A percentile compares a stretch with the other conserved stretches of the same genome.
These are phyloP conservation scores for Silvanus unidentatus DNA, from an alignment of 2,888 invertebrate genomes.

Conservation along the genomic window DNA sequence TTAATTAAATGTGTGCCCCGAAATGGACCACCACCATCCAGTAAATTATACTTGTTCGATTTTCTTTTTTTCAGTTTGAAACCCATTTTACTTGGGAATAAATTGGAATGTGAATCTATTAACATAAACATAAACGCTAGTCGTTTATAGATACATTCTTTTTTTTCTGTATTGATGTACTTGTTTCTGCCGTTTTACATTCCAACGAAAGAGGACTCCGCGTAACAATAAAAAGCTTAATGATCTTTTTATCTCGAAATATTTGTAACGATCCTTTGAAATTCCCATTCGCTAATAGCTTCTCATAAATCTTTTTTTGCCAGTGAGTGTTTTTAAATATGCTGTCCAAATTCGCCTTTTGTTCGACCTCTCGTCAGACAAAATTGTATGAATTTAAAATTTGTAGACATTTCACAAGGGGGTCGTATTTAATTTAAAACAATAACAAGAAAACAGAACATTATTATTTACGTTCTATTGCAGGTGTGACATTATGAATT, in stretches of 20 bases:
- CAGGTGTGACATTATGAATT: conserved; percentile 18
- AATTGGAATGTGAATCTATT: conserved; percentile 22
- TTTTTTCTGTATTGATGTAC: conserved; percentile 15
- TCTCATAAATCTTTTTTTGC: not conserved
- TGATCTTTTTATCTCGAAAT: conserved; percentile 18
- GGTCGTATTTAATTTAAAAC: too few relatives aligned
- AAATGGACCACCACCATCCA: too few relatives aligned
- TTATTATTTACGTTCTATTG: too few relatives aligned
- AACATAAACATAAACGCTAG: conserved; percentile 21
- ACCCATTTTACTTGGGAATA: too few relatives aligned
- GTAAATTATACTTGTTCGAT: too few relatives aligned
- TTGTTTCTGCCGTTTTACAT: conserved; percentile 19
- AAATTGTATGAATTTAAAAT: too few relatives aligned
- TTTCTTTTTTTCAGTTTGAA: too few relatives aligned
- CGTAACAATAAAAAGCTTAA: conserved; percentile 17
- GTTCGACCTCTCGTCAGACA: too few relatives aligned
- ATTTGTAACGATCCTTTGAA: conserved; percentile 10
- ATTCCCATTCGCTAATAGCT: conserved; percentile 4
- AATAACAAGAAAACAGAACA: too few relatives aligned
- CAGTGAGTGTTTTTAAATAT: not conserved
- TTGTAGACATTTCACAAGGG: too few relatives aligned
- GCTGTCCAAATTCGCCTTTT: too few relatives aligned
- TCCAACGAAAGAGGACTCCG: conserved; percentile 14
- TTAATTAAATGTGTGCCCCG: too few relatives aligned
- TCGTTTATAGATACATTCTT: conserved; percentile 11